Evolutionary conservation across 2,797 vertebrate genomes (phyloP), one percentile per base, ranked within the genome.

Genomic region (Alcedo quadribrachys): DNA sequence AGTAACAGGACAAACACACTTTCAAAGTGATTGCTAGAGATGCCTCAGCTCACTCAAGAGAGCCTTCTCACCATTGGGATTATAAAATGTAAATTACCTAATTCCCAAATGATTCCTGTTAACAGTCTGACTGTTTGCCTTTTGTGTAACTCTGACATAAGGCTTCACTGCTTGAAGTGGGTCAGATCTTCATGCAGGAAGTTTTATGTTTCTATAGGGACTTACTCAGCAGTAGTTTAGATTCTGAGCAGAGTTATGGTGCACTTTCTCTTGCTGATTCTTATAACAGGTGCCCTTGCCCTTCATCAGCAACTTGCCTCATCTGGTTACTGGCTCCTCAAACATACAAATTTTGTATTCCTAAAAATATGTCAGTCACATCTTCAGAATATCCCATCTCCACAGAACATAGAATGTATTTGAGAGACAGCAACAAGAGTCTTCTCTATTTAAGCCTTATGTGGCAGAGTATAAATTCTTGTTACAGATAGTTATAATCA

Each of bases 191-290:
- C 30, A 28, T 0, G 0, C 16, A n/a, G 21, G 45, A 63, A 35
- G 15, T 57, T 81, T 75, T 87, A 21, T 40, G 27, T 85, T 93
- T 51, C 77, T 65, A 3, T 6, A 11, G 61, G 30, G 61, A 88
- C 74, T 90, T 85, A 55, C 24, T 77, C 81, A 70, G 77, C 57
- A 88, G 46, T 67, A 87, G 11, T 79, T 89, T n/a, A 21, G 50
- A 70, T 91, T 88, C 77, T 48, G 70, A 67, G 17, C 12, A 85
- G 85, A 68, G 69, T 60, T 66, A 27, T 2, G 2, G 22, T 42
- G 32, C 20, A 11, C 22, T 66, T 67, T 58, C 54, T 51, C 35
- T 75, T 0, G 0, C 19, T 20, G 18, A 54, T 17, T 58, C 42
- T 42, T 63, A 25, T 1, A 83, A 35, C 7, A 89, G 65, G 20